Percentiles rank a stretch among this genome's conserved stretches.
phyloP scores from a whole-genome alignment of 2,113 vertebrate genomes.

The Lipophrys pholis region DNA sequence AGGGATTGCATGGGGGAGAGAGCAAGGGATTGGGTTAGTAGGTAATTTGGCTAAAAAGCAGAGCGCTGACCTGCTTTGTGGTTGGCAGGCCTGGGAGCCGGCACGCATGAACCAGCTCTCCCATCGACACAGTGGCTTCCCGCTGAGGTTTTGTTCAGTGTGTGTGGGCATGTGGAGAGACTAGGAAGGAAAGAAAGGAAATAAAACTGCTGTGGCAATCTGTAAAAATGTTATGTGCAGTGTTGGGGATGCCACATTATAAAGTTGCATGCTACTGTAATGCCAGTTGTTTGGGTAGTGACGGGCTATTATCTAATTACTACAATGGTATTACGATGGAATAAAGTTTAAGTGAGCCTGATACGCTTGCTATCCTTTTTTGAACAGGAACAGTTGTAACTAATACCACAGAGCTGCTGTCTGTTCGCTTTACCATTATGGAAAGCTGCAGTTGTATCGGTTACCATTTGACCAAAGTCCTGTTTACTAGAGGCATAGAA shows the following conservation, averaged over 20 bases:
- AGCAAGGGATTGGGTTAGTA: slow-evolving; percentile 66
- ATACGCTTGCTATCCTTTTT: too few relatives aligned
- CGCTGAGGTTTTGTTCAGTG: slow-evolving; percentile 74
- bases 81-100: slow-evolving; percentile 52
- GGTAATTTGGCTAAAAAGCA: slow-evolving; percentile 77
- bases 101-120: slow-evolving; percentile 57
- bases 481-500: too few relatives aligned
- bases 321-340: too few relatives aligned
- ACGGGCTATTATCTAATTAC: too few relatives aligned
- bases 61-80: slow-evolving; percentile 69
- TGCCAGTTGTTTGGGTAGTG: too few relatives aligned
- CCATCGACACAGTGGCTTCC: slow-evolving; percentile 59
- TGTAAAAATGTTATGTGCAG: not conserved
- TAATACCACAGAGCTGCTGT: too few relatives aligned
- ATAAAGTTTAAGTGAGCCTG: too few relatives aligned
- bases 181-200: slow-evolving; percentile 12
- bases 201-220: not conserved
- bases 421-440: too few relatives aligned
- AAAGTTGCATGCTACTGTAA: too few relatives aligned
- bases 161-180: slow-evolving; percentile 65
- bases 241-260: not conserved
- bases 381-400: too few relatives aligned
- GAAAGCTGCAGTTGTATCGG: too few relatives aligned
- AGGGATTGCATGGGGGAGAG: slow-evolving; percentile 70
- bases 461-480: too few relatives aligned